Percentiles rank a stretch among this genome's conserved stretches.
Evolutionary conservation across 2,797 vertebrate genomes (phyloP).

Genomic region (Sylvia borin): DNA sequence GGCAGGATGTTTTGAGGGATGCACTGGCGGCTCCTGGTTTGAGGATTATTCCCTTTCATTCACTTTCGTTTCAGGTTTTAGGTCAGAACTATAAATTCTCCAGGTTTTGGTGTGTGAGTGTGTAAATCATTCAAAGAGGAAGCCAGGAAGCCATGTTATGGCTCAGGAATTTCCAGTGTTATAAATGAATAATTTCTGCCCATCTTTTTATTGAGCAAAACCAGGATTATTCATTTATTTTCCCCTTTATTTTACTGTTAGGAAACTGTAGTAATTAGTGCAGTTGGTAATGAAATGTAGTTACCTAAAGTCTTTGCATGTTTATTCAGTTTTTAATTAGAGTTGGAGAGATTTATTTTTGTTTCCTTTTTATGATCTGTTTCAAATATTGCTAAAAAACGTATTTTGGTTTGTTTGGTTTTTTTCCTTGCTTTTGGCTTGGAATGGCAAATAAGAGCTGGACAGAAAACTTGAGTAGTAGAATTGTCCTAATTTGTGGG

Average conservation of each 20-base stretch:
- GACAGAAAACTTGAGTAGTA: neutral
- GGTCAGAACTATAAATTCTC: neutral
- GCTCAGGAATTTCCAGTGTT: neutral
- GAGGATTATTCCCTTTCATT: neutral
- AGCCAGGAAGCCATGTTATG: neutral
- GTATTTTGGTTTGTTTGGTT: neutral
- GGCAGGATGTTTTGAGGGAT: rapidly evolving
- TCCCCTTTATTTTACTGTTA: neutral
- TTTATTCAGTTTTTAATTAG: neutral
- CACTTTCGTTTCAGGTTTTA: neutral
- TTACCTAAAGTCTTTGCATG: neutral
- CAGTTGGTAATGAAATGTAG: neutral
- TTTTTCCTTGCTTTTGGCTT: neutral
- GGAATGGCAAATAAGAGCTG: neutral
- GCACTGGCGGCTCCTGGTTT: rapidly evolving
- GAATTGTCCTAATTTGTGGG: neutral
- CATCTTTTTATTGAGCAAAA: neutral
- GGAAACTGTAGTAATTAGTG: neutral
- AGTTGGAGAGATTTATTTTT: neutral
- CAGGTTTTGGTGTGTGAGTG: neutral
- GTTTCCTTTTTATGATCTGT: neutral
- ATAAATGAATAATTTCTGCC: neutral
- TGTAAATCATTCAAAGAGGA: neutral
- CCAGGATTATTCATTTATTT: neutral
- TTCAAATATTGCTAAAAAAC: neutral